Evolutionary conservation across 2,113 vertebrate species (phyloP), one percentile per base, ranked within the genome.

Genomic region (Myodes glareolus): DNA sequence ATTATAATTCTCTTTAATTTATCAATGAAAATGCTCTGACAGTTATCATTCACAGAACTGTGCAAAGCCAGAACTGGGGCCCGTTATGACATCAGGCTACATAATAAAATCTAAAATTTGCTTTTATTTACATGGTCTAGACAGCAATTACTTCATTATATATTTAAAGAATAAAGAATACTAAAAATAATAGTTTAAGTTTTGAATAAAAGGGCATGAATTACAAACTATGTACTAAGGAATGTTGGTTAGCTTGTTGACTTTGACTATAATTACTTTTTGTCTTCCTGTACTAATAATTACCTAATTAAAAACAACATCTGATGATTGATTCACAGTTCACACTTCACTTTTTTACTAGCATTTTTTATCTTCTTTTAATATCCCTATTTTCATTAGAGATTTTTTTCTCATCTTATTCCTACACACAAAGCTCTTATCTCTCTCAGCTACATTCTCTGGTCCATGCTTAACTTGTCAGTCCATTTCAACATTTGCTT

Each of bases 1-100:
- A 94, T 98, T 98, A 97, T 97, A 98, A 98, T 86, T 36, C 70
- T 97, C 39, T 97, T 97, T 97, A 97, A 98, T 98, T 98, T 98
- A 97, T 97, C 90, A 47, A 42, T 94, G 78, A 29, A 91, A 81
- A 94, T 97, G 21, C 47, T 87, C 95, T 98, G 82, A 50, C 73
- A 96, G 92, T 94, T 95, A 97, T 97, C 97, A 91, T 98, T 98
- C 78, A 96, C n/a, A 88, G 92, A 94, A 95, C 90, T 97, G 10
- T 50, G 90, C 82, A 96, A 63, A 87, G 61, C 92, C 84, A 95
- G 23, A 88, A 63, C 86, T 94, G 36, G 95, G 98, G 97, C 85
- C 98, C 92, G 96, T 61, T 87, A 10, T 63, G 55, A 89, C 91
- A 97, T 92, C 95, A 98, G 67, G 70, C 31, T 87, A 12, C 42